Evolutionary conservation across 2,888 invertebrate species (phyloP).

Genomic region (Cistogaster globosa): DNA sequence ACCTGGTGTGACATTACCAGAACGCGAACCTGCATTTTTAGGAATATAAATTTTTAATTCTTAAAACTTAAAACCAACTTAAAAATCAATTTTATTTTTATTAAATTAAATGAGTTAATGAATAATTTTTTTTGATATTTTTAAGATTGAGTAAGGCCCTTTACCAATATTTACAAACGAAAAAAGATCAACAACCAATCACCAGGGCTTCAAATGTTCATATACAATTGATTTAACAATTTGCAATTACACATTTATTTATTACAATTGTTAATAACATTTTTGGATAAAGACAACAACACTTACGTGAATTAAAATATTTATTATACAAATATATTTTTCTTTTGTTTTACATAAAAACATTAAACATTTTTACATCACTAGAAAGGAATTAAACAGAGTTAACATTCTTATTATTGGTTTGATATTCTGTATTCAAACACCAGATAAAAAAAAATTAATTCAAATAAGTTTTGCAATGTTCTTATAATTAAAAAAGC

Average conservation of each 20-base stretch:
- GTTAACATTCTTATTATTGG: constrained; percentile 19
- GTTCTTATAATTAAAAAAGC: constrained; percentile 32
- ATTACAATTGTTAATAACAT: constrained; percentile 39
- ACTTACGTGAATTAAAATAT: constrained; percentile 43
- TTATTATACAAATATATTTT: background rate
- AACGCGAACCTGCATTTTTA: constrained; percentile 85
- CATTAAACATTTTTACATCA: constrained; percentile 40
- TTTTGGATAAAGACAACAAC: constrained; percentile 32
- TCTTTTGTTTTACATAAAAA: constrained; percentile 14
- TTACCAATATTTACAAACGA: constrained; percentile 67
- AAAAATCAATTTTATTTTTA: constrained; percentile 32
- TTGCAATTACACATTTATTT: constrained; percentile 22
- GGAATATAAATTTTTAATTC: constrained; percentile 32
- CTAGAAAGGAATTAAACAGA: constrained; percentile 24
- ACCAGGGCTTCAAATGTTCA: constrained; percentile 69
- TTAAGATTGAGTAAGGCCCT: constrained; percentile 43
- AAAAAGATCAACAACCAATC: constrained; percentile 69
- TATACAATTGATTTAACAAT: constrained; percentile 28
- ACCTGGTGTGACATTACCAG: constrained; percentile 89
- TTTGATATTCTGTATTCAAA: constrained; percentile 70
- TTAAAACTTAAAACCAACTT: background rate
- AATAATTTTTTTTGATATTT: constrained; percentile 5
- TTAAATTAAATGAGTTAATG: constrained; percentile 58
- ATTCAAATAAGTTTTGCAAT: constrained; percentile 28
- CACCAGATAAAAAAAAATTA: constrained; percentile 43